These are phyloP conservation scores for Caiman crocodilus DNA, from an alignment of 2,797 vertebrate species.

Conservation along the genomic window DNA sequence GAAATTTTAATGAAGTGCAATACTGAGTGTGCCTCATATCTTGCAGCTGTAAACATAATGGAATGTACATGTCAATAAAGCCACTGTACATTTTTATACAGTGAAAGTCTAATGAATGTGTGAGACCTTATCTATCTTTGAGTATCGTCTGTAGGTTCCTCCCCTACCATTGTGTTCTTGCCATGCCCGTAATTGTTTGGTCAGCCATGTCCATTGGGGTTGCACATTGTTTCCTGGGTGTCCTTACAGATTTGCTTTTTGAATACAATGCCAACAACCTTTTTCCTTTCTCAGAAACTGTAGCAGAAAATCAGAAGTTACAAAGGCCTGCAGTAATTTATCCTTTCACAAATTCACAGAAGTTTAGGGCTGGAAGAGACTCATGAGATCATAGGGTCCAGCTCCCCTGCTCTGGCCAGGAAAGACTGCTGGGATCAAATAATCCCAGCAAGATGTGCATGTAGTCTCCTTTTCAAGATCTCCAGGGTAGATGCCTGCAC, in stretches of 20 bases:
- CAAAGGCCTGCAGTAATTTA: neutral
- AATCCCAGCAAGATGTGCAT: too few relatives aligned
- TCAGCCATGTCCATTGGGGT: neutral
- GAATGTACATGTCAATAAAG: slow-evolving; percentile 99
- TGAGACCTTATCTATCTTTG: slow-evolving; percentile 41
- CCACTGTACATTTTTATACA: slow-evolving; percentile 99
- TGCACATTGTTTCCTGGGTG: neutral
- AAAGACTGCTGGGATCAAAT: too few relatives aligned
- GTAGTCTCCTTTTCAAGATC: too few relatives aligned
- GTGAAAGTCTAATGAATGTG: slow-evolving; percentile 86
- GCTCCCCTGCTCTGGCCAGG: too few relatives aligned
- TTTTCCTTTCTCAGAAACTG: neutral
- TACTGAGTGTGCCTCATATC: slow-evolving; percentile 99
- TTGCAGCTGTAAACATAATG: slow-evolving; percentile 99
- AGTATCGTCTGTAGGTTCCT: neutral
- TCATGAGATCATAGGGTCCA: too few relatives aligned
- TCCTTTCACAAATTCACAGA: too few relatives aligned
- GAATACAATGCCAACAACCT: neutral
- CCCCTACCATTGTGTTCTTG: neutral
- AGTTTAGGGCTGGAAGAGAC: too few relatives aligned
- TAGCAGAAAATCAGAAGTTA: neutral
- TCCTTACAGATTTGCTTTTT: neutral
- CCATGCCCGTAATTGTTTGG: neutral
- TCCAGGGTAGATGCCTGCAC: too few relatives aligned
- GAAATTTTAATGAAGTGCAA: slow-evolving; percentile 99